phyloP scores from a whole-genome alignment of 1,140 invertebrate genomes.

The Brachionus angularis region DNA sequence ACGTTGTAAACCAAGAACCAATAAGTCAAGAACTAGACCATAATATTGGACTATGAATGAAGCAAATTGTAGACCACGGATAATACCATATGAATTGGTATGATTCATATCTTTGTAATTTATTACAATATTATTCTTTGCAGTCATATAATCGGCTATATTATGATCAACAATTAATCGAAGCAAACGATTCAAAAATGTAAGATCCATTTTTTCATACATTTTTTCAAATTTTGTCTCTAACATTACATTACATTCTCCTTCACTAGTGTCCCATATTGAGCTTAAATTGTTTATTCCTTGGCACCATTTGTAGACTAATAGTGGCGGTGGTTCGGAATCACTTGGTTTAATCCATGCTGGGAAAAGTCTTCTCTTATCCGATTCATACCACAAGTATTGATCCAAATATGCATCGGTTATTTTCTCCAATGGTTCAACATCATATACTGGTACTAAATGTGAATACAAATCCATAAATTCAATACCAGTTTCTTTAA shows the following conservation, averaged over 20 bases:
- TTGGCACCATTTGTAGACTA: conserved; percentile 99
- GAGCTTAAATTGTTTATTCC: conserved; percentile 96
- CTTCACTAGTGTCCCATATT: conserved; percentile 96
- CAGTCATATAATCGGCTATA: conserved; percentile 99
- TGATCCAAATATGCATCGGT: conserved; percentile 99
- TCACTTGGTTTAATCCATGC: conserved; percentile 99
- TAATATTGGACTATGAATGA: conserved; percentile 99
- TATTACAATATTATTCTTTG: conserved; percentile 98
- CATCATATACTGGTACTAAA: conserved; percentile 96
- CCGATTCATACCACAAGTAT: conserved; percentile 99
- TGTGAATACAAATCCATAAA: conserved; percentile 99
- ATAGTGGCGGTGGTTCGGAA: conserved; percentile 90
- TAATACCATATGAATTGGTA: conserved; percentile 94
- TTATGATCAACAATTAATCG: conserved; percentile 98
- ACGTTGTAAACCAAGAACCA: conserved; percentile 88
- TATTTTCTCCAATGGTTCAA: conserved; percentile 97
- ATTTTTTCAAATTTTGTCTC: conserved; percentile 96
- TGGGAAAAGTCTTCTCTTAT: conserved; percentile 90
- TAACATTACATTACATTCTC: conserved; percentile 96
- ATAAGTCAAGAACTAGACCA: conserved; percentile 81
- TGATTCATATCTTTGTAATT: conserved; percentile 99
- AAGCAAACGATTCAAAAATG: conserved; percentile 86
- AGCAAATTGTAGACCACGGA: conserved; percentile 93
- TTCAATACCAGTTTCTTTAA: conserved; percentile 97
- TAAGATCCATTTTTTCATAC: conserved; percentile 99